Conservation (phyloP, 2,113 vertebrate species). For the Caranx melampygus region DNA sequence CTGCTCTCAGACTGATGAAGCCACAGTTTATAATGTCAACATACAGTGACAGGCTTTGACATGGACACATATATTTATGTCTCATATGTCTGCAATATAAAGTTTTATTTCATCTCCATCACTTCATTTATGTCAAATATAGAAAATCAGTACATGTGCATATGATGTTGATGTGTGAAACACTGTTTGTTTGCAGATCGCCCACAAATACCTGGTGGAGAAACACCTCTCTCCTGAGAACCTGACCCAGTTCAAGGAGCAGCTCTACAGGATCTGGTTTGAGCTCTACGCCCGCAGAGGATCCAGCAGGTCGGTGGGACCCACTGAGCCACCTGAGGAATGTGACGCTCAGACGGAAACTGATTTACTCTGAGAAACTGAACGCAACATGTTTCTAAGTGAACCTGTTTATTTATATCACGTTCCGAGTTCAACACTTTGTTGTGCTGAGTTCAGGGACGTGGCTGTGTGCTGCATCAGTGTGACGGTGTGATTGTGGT, state of each 20-base stretch:
- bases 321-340: conserved; percentile 21
- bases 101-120: too few relatives aligned
- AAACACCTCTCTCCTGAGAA: conserved; percentile 82
- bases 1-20: too few relatives aligned
- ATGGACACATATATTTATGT: too few relatives aligned
- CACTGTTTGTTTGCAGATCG: conserved; percentile 73
- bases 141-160: too few relatives aligned
- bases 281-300: conserved; percentile 85
- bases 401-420: neutral
- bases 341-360: conserved; percentile 21
- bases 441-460: neutral
- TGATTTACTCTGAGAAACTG: conserved; percentile 17
- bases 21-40: too few relatives aligned
- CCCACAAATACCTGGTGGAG: conserved; percentile 83
- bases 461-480: neutral
- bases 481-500: neutral
- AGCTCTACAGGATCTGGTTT: conserved; percentile 87
- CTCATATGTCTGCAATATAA: too few relatives aligned
- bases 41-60: too few relatives aligned
- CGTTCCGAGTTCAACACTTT: neutral
- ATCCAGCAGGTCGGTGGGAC: conserved; percentile 81
- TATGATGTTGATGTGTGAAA: neutral
- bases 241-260: conserved; percentile 80
- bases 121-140: too few relatives aligned
- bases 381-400: too few relatives aligned